A percentile compares a stretch with the other conserved stretches of the same genome.
phyloP scores from a whole-genome alignment of 2,888 invertebrate genomes.

The Scaptomyza caliginosa region DNA sequence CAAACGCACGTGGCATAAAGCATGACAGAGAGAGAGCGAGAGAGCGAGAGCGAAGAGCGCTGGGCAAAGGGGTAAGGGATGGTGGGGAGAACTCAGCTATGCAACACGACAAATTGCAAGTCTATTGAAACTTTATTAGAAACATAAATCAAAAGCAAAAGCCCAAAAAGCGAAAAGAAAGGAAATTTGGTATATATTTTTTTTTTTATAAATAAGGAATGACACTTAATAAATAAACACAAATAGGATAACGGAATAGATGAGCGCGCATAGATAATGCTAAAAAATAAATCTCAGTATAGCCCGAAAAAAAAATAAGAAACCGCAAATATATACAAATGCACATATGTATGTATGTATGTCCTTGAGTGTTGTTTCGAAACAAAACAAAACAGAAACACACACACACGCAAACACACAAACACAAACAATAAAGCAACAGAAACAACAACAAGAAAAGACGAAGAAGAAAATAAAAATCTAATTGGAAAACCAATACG shows the following conservation, averaged over 20 bases:
- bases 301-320: constrained; percentile 8
- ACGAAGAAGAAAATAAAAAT: constrained; percentile 39
- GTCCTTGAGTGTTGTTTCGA: constrained; percentile 29
- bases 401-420: constrained; percentile 5
- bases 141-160: constrained; percentile 72
- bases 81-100: constrained; percentile 24
- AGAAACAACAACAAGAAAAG: constrained; percentile 30
- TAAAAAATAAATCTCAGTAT: constrained; percentile 12
- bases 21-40: constrained; percentile 10
- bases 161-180: constrained; percentile 5
- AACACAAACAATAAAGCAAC: constrained; percentile 17
- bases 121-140: constrained; percentile 79
- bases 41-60: not conserved
- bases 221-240: constrained; percentile 32
- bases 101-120: constrained; percentile 75
- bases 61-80: not conserved
- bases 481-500: constrained; percentile 76
- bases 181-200: too few relatives aligned
- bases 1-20: constrained; percentile 59
- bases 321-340: too few relatives aligned
- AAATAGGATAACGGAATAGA: constrained; percentile 17
- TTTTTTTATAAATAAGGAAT: constrained; percentile 27
- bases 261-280: constrained; percentile 11
- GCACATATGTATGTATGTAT: not conserved
- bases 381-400: constrained; percentile 41